phyloP scores from a whole-genome alignment of 2,113 vertebrate species.

The Salvator merianae region DNA sequence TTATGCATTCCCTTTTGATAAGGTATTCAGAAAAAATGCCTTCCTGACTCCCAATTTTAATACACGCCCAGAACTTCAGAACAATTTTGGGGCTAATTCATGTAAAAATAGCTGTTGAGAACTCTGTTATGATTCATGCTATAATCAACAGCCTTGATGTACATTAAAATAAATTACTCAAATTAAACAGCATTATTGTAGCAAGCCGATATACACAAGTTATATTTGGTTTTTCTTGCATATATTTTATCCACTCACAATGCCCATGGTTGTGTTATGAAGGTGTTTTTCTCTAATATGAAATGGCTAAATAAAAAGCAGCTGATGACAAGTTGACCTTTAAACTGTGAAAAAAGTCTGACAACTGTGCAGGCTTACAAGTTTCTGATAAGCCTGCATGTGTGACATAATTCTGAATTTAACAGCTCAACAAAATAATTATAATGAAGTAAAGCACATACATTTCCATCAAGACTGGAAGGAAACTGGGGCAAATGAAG shows the following conservation, averaged over 20 bases:
- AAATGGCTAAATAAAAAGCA: background rate
- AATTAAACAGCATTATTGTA: background rate
- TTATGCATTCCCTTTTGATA: background rate
- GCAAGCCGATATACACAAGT: background rate
- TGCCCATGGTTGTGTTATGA: background rate
- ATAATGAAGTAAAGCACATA: background rate
- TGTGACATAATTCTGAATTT: background rate
- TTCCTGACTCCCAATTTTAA: background rate
- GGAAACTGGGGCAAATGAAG: background rate
- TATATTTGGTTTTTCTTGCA: background rate
- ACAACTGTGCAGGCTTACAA: background rate
- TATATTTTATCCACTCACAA: background rate
- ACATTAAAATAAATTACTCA: background rate
- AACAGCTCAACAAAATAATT: background rate
- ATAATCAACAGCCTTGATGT: background rate
- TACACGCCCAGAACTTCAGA: background rate
- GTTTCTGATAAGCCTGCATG: background rate
- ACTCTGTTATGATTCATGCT: background rate
- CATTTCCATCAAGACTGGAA: background rate
- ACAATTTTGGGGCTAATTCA: background rate
- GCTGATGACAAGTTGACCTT: background rate
- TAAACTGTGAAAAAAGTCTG: background rate
- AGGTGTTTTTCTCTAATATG: background rate
- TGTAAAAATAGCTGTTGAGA: too few relatives aligned
- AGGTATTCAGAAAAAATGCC: background rate